Percentiles rank a stretch among this genome's conserved stretches.
Evolutionary conservation across 2,888 invertebrate species (phyloP).

Genomic region (Tenthredo distinguenda): DNA sequence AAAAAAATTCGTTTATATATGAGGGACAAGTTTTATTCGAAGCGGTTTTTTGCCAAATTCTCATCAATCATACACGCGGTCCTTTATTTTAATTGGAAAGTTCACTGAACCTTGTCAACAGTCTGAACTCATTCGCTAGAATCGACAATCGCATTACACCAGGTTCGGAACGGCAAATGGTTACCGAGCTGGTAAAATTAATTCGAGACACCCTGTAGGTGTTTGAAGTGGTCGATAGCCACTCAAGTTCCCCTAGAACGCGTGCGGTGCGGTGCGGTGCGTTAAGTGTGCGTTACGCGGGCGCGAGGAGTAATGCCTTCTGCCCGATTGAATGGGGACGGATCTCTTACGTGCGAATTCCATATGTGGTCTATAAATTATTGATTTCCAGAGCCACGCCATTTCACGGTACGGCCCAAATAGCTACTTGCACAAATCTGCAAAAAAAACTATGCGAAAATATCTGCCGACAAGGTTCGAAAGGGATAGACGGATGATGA

Average conservation of each 20-base stretch:
- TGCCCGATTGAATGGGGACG: slow-evolving; percentile 21
- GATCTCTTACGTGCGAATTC: neutral
- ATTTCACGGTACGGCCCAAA: neutral
- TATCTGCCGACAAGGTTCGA: neutral
- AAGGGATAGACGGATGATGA: neutral
- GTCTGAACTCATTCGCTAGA: neutral
- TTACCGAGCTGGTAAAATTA: neutral
- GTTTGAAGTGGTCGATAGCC: slow-evolving; percentile 31
- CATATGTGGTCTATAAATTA: slow-evolving; percentile 9
- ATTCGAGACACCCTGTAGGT: slow-evolving; percentile 10
- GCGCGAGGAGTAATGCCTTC: slow-evolving; percentile 22
- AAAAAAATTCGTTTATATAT: neutral
- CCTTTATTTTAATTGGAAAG: neutral
- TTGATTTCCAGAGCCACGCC: neutral
- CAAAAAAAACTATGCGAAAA: neutral
- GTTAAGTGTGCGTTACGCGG: slow-evolving; percentile 26
- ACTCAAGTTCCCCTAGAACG: slow-evolving; percentile 33
- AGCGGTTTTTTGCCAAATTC: neutral
- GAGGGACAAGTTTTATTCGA: neutral
- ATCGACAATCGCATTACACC: neutral
- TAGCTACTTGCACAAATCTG: neutral
- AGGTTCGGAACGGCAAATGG: neutral
- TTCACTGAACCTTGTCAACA: neutral
- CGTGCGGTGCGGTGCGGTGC: slow-evolving; percentile 32
- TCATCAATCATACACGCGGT: neutral